A percentile compares a stretch with the other conserved stretches of the same genome.
Evolutionary conservation across 2,113 vertebrate genomes (phyloP).

Genomic region (Seriola rivoliana): DNA sequence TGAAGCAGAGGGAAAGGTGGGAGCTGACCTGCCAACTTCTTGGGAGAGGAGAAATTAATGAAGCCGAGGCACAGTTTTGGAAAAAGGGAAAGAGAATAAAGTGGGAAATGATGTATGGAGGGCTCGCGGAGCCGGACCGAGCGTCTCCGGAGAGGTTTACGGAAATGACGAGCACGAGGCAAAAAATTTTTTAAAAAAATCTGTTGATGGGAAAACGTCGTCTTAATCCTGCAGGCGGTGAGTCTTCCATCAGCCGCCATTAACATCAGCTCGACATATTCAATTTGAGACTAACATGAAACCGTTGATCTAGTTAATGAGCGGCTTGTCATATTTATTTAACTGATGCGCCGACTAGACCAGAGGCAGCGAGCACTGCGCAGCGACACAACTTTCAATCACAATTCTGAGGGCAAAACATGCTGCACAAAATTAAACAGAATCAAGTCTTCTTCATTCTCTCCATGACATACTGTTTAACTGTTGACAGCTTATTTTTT

Average conservation of each 20-base stretch:
- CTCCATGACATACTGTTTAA: no score
- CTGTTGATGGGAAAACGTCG: constrained; percentile 10
- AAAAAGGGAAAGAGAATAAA: constrained; percentile 40
- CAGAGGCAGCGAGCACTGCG: neutral
- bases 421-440: neutral
- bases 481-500: neutral
- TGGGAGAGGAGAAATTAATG: constrained; percentile 68
- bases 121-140: neutral
- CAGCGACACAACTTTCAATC: neutral
- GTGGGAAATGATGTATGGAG: constrained; percentile 58
- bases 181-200: neutral
- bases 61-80: constrained; percentile 21
- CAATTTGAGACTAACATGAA: constrained; percentile 22
- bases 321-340: constrained; percentile 46
- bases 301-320: constrained; percentile 52
- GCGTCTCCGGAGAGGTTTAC: constrained; percentile 21
- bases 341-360: neutral
- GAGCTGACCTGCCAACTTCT: constrained; percentile 55
- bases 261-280: constrained; percentile 18
- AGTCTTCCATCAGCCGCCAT: constrained; percentile 33
- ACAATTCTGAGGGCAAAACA: neutral
- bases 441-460: no score
- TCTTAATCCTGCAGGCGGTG: constrained; percentile 14
- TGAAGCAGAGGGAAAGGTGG: constrained; percentile 64
- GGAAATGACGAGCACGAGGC: constrained; percentile 5